phyloP scores from a whole-genome alignment of 2,113 vertebrate genomes.

The Cichladusa arquata region DNA sequence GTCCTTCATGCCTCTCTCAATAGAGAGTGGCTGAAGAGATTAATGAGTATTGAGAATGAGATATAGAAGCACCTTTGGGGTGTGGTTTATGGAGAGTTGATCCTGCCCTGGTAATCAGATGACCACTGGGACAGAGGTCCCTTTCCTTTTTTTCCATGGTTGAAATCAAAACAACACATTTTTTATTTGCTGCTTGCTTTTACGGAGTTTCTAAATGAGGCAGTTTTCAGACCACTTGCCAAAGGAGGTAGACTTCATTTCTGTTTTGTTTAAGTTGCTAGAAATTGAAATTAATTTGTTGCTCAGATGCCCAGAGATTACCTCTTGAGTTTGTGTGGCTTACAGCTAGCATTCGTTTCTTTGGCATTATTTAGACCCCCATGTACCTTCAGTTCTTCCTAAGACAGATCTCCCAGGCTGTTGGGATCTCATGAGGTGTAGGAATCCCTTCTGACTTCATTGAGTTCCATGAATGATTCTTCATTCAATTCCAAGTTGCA shows the following conservation, averaged over 20 bases:
- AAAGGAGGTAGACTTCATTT: background rate
- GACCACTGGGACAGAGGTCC: background rate
- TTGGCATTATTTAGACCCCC: background rate
- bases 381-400: background rate
- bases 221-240: background rate
- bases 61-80: background rate
- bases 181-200: background rate
- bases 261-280: background rate
- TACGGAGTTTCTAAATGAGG: background rate
- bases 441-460: background rate
- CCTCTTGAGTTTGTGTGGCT: background rate
- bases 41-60: background rate
- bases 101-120: background rate
- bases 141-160: background rate
- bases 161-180: background rate
- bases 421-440: background rate
- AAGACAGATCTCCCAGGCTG: background rate
- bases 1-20: background rate
- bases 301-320: background rate
- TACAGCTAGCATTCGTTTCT: background rate
- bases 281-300: slow-evolving; percentile 1
- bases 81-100: background rate
- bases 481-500: background rate
- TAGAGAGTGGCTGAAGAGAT: background rate
- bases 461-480: background rate